These are phyloP conservation scores for Onychorhynchus coronatus DNA, from an alignment of 2,113 vertebrate genomes.

Conservation along the genomic window DNA sequence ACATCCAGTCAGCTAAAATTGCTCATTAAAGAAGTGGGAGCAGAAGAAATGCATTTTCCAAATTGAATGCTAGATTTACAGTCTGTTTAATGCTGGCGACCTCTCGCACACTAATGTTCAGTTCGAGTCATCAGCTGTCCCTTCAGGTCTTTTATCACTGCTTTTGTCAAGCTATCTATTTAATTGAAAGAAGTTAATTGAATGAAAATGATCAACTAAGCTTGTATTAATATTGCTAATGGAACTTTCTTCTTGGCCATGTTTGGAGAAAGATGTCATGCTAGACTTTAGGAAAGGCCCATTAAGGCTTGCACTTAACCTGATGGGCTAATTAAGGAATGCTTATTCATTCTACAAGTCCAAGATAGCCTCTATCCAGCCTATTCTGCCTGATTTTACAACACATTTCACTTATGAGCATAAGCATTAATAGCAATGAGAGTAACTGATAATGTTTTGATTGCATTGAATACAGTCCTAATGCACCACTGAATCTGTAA, in stretches of 20 bases:
- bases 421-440: conserved; percentile 72
- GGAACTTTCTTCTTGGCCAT: conserved; percentile 99
- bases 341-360: conserved; percentile 94
- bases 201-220: conserved; percentile 99
- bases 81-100: conserved; percentile 88
- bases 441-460: conserved; percentile 80
- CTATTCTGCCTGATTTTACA: conserved; percentile 86
- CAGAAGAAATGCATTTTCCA: conserved; percentile 95
- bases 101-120: conserved; percentile 95
- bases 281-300: conserved; percentile 96
- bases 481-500: conserved; percentile 69
- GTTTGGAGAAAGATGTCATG: conserved; percentile 97
- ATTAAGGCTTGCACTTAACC: conserved; percentile 99
- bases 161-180: conserved; percentile 99
- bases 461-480: conserved; percentile 69
- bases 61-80: conserved; percentile 99
- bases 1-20: conserved; percentile 91
- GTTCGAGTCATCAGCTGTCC: conserved; percentile 92
- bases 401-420: conserved; percentile 90
- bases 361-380: conserved; percentile 80
- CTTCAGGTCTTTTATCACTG: conserved; percentile 95
- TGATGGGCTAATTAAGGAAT: conserved; percentile 98
- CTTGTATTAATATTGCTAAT: conserved; percentile 99
- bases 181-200: conserved; percentile 99
- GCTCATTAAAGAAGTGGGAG: conserved; percentile 92